Percentiles rank a stretch among this genome's conserved stretches.
Evolutionary conservation across 2,888 invertebrate species (phyloP).

Genomic region (Syrphus vitripennis): DNA sequence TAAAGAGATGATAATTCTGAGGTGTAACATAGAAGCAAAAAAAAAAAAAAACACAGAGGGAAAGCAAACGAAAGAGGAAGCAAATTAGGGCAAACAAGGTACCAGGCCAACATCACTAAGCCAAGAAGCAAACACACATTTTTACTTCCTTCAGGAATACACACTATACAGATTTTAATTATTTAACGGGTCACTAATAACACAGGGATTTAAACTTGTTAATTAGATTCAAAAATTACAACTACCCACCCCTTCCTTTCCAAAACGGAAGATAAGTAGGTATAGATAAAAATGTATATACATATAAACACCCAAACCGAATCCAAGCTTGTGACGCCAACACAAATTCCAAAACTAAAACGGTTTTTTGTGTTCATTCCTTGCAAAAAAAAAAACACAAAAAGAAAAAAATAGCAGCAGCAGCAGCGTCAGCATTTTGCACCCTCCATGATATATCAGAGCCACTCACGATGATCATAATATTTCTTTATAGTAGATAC

Average conservation of each 20-base stretch:
- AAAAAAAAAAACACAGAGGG: neutral
- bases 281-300: neutral
- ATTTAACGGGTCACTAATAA: constrained; percentile 68
- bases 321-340: neutral
- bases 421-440: constrained; percentile 13
- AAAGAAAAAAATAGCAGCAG: too few species aligned
- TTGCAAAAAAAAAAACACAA: too few species aligned
- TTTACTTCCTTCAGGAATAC: constrained; percentile 1
- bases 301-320: neutral
- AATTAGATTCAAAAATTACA: constrained; percentile 68
- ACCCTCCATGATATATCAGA: constrained; percentile 18
- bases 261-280: neutral
- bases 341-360: neutral
- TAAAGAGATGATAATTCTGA: neutral
- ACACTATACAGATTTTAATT: constrained; percentile 50
- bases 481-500: constrained; percentile 53
- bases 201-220: constrained; percentile 67
- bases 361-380: constrained; percentile 22
- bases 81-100: constrained; percentile 20
- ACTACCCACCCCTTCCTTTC: neutral
- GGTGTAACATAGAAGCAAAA: neutral
- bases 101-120: constrained; percentile 7
- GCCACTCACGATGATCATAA: constrained; percentile 67
- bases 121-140: constrained; percentile 32
- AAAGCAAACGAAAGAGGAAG: neutral